Evolutionary conservation across 2,888 invertebrate genomes (phyloP).

Genomic region (Limnephilus lunatus): DNA sequence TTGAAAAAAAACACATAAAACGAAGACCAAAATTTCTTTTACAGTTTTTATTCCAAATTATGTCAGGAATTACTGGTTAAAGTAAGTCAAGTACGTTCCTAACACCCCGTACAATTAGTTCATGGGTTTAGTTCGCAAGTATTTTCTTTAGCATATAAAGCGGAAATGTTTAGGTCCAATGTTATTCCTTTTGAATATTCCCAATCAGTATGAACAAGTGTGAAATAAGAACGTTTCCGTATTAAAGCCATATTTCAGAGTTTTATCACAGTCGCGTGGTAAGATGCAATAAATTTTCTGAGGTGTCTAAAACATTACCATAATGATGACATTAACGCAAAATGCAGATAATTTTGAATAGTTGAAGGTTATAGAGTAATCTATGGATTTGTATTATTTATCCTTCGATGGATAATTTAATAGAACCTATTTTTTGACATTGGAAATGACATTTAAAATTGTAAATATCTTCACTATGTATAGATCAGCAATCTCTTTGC

Average conservation of each 20-base stretch:
- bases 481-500: background rate
- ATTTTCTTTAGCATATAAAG: background rate
- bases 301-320: constrained; percentile 28
- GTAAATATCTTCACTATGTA: background rate
- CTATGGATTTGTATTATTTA: background rate
- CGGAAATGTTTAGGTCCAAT: background rate
- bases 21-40: no score
- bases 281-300: constrained; percentile 10
- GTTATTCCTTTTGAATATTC: background rate
- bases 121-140: background rate
- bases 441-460: background rate
- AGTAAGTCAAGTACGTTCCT: no score
- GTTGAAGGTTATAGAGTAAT: constrained; percentile 23
- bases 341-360: constrained; percentile 30
- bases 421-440: background rate
- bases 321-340: constrained; percentile 34
- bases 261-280: constrained; percentile 24
- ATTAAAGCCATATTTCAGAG: background rate
- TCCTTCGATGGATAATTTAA: background rate
- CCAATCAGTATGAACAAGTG: background rate
- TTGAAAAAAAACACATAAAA: no score
- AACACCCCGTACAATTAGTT: no score
- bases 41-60: no score
- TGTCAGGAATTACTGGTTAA: no score
- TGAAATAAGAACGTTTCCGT: background rate